Base-by-base conservation (phyloP, 2,888 invertebrate species). In the Cremastinae sp. region DNA sequence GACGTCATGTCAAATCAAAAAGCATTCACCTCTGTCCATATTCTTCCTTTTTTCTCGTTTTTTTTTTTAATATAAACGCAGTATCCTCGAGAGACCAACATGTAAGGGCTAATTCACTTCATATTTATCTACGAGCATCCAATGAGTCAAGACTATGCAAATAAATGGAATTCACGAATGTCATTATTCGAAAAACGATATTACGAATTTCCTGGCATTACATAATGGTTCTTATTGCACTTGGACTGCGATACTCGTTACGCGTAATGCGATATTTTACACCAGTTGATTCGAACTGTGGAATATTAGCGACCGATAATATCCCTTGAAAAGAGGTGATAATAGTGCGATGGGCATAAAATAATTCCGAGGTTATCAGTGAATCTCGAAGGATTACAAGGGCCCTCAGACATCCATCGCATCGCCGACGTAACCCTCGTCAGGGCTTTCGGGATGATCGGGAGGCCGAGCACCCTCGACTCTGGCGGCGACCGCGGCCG, bases 391-490 rank as follows among this genome's bases (percentile, higher is more conserved):
- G 73, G 38, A 64, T 61, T 8, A 41, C 56, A 47, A 53, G n/a
- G 36, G 54, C 8, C 14, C 75, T 88, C 85, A 89, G 53, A 89
- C 88, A 72, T 89, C 88, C 87, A 89, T 87, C 7, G 88, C 92
- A 82, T 96, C 96, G 43, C 96, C 96, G 66, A 95, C 96, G 89
- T 96, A 96, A 14, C 96, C 96, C 90, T 96, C 96, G 87, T 96
- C 96, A 41, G 96, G 96, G 90, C 96, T 96, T 85, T 96, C 96
- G 14, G 95, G 94, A 64, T 89, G 88, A 75, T 88, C 87, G 41
- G 87, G 85, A 0, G 86, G 83, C 5, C 92, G 92, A 74, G 92
- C 88, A 74, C 92, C 92, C 53, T 91, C 91, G 61, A 92, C 92
- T 91, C 92, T 79, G 88, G 91, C 81, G 90, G 92, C 93, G 90